Conservation (phyloP, 2,888 invertebrate species). For the Drosophila atripex region DNA sequence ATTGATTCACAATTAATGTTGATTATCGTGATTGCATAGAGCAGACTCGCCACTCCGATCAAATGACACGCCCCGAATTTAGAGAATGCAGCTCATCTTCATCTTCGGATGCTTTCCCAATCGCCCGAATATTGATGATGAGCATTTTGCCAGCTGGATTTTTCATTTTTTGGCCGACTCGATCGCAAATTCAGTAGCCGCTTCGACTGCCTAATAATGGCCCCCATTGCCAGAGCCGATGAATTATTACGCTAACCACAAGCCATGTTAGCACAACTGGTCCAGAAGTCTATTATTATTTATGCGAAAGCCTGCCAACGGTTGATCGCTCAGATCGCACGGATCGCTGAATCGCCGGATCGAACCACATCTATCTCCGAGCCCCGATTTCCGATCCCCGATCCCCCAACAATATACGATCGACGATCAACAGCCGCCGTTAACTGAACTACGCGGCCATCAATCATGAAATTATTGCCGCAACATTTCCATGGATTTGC, state of each 20-base stretch:
- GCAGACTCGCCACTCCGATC: constrained; percentile 19
- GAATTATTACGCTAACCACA: constrained; percentile 76
- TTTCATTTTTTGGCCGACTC: constrained; percentile 47
- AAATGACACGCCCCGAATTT: constrained; percentile 77
- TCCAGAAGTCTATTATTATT: constrained; percentile 78
- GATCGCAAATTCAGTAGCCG: constrained; percentile 75
- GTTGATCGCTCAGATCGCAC: constrained; percentile 53
- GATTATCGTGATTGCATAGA: constrained; percentile 67
- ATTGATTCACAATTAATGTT: constrained; percentile 79
- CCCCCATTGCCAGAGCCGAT: constrained; percentile 58
- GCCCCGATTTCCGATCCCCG: background rate
- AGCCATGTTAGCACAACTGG: constrained; percentile 79
- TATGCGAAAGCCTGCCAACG: constrained; percentile 65
- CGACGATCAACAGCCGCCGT: constrained; percentile 61
- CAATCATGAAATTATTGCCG: constrained; percentile 77
- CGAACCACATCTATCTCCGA: constrained; percentile 28
- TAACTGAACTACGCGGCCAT: constrained; percentile 74
- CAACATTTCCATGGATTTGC: constrained; percentile 66
- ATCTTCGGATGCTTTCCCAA: constrained; percentile 29
- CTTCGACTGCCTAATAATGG: constrained; percentile 77
- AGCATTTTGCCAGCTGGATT: constrained; percentile 10
- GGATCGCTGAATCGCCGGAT: constrained; percentile 40
- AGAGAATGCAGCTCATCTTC: constrained; percentile 19
- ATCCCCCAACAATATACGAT: constrained; percentile 12
- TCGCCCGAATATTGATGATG: constrained; percentile 44